Evolutionary conservation across 92 coral and sea anemone genomes (phyloP).

Genomic region (Porites rus): DNA sequence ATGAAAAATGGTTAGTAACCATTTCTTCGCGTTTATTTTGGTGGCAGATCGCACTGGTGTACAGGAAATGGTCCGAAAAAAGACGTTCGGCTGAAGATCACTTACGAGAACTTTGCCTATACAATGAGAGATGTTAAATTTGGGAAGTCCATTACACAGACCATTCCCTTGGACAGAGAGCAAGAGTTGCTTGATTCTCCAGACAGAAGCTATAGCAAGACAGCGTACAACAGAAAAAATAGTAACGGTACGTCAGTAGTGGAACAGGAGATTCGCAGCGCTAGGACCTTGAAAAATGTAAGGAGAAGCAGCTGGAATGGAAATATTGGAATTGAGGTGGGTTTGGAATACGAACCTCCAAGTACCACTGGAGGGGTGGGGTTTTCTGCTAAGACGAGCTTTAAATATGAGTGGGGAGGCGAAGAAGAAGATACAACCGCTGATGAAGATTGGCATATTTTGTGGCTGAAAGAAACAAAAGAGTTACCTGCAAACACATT

Average conservation of each 20-base stretch:
- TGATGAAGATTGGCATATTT: constrained; percentile 49
- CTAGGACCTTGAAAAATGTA: constrained; percentile 34
- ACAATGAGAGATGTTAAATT: constrained; percentile 40
- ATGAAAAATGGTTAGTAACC: no score
- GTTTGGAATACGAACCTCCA: constrained; percentile 29
- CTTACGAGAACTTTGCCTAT: constrained; percentile 13
- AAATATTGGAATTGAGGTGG: constrained; percentile 31
- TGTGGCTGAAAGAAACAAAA: constrained; percentile 11
- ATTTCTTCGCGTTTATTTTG: neutral
- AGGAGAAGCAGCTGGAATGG: constrained; percentile 38
- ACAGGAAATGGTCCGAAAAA: constrained; percentile 45
- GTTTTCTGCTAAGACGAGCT: constrained; percentile 20
- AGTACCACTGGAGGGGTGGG: constrained; percentile 35
- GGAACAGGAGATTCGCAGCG: constrained; percentile 4
- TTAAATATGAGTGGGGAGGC: constrained; percentile 34
- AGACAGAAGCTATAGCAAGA: constrained; percentile 23
- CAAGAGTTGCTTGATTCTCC: constrained; percentile 2
- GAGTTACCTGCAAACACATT: constrained; percentile 1
- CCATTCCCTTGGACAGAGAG: constrained; percentile 21
- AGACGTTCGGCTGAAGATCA: constrained; percentile 49
- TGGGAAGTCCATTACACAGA: constrained; percentile 19
- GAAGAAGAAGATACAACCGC: constrained; percentile 25
- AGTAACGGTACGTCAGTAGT: neutral
- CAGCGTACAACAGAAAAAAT: neutral
- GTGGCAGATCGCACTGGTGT: constrained; percentile 16